Evolutionary conservation across 2,797 vertebrate genomes (phyloP).

Genomic region (Myotis planiceps): DNA sequence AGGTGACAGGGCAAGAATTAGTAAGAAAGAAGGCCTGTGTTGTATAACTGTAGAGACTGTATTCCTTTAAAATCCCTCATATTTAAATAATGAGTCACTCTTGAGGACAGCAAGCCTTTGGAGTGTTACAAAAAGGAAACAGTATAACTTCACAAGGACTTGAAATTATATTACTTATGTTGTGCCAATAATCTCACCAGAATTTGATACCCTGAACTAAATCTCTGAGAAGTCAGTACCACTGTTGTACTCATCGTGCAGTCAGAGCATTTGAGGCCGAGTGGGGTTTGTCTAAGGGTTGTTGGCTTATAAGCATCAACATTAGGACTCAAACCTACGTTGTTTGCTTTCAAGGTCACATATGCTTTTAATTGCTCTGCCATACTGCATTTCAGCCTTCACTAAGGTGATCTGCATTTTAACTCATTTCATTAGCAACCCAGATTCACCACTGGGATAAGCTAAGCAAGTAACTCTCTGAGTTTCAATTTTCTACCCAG

Average conservation of each 20-base stretch:
- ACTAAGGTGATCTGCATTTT: background rate
- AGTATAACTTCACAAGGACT: background rate
- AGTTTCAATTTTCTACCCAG: slow-evolving; percentile 15
- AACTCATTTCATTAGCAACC: background rate
- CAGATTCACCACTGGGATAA: background rate
- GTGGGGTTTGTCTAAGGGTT: background rate
- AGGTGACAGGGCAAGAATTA: background rate
- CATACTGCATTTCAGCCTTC: background rate
- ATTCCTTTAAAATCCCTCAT: background rate
- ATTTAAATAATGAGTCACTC: background rate
- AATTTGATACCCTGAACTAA: background rate
- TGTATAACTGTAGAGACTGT: background rate
- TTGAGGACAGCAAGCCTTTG: background rate
- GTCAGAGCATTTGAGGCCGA: background rate
- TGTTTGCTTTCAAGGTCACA: background rate
- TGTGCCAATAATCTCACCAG: background rate
- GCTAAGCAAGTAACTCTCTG: background rate
- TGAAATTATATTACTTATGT: background rate
- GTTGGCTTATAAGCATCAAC: background rate
- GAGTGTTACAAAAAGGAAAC: slow-evolving; percentile 10
- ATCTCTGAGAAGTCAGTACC: background rate
- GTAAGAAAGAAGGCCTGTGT: background rate
- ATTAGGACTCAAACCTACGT: background rate
- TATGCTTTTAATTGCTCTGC: background rate
- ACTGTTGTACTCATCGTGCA: background rate